These are phyloP conservation scores for Cheilosia vulpina DNA, from an alignment of 2,888 invertebrate species.

Conservation along the genomic window DNA sequence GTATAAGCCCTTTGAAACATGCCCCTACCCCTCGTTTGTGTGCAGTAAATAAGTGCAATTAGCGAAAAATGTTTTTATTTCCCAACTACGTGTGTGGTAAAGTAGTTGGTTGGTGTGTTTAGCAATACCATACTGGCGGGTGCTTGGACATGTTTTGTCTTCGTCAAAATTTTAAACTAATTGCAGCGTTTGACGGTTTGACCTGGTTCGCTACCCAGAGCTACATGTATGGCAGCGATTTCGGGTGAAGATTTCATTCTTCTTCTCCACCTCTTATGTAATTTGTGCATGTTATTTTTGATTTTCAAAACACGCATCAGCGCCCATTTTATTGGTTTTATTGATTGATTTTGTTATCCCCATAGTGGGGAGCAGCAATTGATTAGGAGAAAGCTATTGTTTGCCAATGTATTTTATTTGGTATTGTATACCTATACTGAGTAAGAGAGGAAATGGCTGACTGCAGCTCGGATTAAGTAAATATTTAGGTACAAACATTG, in stretches of 20 bases:
- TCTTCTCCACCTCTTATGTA: background rate
- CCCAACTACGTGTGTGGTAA: background rate
- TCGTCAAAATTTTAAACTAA: constrained; percentile 46
- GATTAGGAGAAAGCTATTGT: constrained; percentile 60
- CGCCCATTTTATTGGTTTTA: constrained; percentile 55
- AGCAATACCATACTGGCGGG: background rate
- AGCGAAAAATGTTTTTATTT: constrained; percentile 43
- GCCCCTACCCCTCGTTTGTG: background rate
- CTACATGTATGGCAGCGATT: constrained; percentile 8
- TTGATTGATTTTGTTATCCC: constrained; percentile 57
- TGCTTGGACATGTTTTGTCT: constrained; percentile 22
- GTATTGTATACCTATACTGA: constrained; percentile 24
- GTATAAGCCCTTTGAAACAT: constrained; percentile 42
- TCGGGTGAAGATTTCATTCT: constrained; percentile 16
- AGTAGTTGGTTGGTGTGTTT: background rate
- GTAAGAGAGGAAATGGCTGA: background rate
- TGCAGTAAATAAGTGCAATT: constrained; percentile 69
- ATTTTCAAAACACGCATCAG: constrained; percentile 42
- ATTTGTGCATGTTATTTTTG: constrained; percentile 27
- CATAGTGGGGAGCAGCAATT: constrained; percentile 37
- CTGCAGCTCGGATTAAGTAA: constrained; percentile 26
- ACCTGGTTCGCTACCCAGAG: constrained; percentile 40
- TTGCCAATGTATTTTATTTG: constrained; percentile 43
- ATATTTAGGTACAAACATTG: constrained; percentile 52
- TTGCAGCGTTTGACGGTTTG: constrained; percentile 64